Base-by-base conservation (phyloP, 2,797 vertebrate species). In the Vireo griseus region DNA sequence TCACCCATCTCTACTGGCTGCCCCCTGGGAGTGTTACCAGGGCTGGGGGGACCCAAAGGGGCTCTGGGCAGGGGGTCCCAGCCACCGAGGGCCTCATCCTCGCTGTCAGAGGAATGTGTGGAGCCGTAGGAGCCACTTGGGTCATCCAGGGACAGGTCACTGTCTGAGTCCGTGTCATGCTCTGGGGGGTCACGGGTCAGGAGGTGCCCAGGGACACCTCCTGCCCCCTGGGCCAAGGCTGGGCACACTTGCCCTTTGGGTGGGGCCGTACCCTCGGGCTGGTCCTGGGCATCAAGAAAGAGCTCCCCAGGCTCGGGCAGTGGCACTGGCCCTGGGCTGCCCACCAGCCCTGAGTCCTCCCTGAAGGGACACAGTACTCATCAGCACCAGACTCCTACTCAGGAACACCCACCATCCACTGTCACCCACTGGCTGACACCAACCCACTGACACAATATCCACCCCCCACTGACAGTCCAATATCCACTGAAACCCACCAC, bases 71-170 rank as follows among this genome's bases (percentile, higher is more conserved):
- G n/a, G 13, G 74, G 5, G 96, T 99, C 98, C 99, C 99, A 99
- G 97, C 98, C 98, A 48, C 98, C 92, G 33, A 98, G 98, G 21
- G 97, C 98, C 33, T 99, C 98, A 0, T 99, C 99, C 88, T 99
- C 99, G 4, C 99, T 99, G 96, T 99, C 99, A 0, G 99, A 99
- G 11, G 99, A 99, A 97, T 98, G 99, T 9, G 98, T 99, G 73
- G 99, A 99, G 67, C 98, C 98, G 3, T 98, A 99, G 67, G 99
- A 99, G 45, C 98, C 99, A 14, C 99, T 99, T 79, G 98, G 98
- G 92, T 99, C 99, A 1, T 99, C 99, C 81, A 99, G 96, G 29
- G 99, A 99, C 92, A 99, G 96, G 92, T 99, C 99, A 67, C 99
- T 99, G 98, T 99, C 99, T 0, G 99, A 99, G 96, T 99, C 99